Percentiles rank a stretch among this genome's conserved stretches.
Conservation (phyloP, 2,113 vertebrate species). For the Martes martes region DNA sequence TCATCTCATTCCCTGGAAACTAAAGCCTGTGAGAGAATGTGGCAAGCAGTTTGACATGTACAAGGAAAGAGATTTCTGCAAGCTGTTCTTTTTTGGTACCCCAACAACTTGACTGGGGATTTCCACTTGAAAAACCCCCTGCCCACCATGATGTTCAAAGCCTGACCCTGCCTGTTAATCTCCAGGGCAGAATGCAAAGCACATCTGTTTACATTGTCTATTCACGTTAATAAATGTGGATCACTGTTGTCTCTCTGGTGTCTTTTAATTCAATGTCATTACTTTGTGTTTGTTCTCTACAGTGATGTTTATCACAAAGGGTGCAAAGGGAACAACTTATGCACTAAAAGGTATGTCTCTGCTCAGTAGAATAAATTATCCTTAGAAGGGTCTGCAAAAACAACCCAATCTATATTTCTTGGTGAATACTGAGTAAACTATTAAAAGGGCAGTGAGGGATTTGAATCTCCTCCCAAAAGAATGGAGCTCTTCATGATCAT, state of each 20-base stretch:
- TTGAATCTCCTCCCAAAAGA: not conserved
- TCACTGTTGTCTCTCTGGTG: not conserved
- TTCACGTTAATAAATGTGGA: constrained; percentile 17
- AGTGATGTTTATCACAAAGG: constrained; percentile 39
- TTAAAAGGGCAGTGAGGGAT: not conserved
- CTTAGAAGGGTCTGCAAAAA: not conserved
- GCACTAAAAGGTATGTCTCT: constrained; percentile 26
- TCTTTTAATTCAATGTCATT: constrained; percentile 51
- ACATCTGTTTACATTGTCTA: not conserved
- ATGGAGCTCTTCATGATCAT: not conserved
- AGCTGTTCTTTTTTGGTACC: not conserved
- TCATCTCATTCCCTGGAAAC: not conserved
- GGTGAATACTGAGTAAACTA: not conserved
- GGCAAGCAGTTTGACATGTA: not conserved
- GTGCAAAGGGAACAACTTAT: constrained; percentile 23
- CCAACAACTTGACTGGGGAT: not conserved
- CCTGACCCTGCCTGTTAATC: not conserved
- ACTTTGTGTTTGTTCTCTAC: constrained; percentile 50
- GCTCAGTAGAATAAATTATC: constrained; percentile 36
- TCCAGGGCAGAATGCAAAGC: constrained; percentile 24
- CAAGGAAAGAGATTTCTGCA: not conserved
- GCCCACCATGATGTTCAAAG: not conserved
- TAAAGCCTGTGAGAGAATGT: not conserved
- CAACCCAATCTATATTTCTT: constrained; percentile 3
- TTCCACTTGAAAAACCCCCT: not conserved